A percentile compares a stretch with the other conserved stretches of the same genome.
phyloP scores from a whole-genome alignment of 2,113 vertebrate genomes.

The Mus musculus region GRCm39 chr2:75850501-75851000 shows the following conservation, averaged over 20 bases:
- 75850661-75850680: not conserved
- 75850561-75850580: not conserved
- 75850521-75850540: not conserved
- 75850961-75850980: not conserved
- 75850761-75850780: not conserved
- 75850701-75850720: not conserved
- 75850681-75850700: not conserved
- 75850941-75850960: not conserved
- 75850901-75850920: conserved; percentile 1
- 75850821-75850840: not conserved
- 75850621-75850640: not conserved
- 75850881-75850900: not conserved
- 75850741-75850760: not conserved
- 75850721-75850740: too few species aligned
- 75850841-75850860: not conserved
- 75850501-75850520: not conserved
- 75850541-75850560: not conserved
- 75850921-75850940: not conserved
- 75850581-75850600: not conserved
- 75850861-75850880: not conserved
- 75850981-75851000: not conserved
- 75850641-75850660: not conserved
- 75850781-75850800: not conserved
- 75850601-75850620: not conserved
- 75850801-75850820: not conserved